These are phyloP conservation scores for Notarius quadriscutis DNA, from an alignment of 2,113 vertebrate species.

Conservation along the genomic window DNA sequence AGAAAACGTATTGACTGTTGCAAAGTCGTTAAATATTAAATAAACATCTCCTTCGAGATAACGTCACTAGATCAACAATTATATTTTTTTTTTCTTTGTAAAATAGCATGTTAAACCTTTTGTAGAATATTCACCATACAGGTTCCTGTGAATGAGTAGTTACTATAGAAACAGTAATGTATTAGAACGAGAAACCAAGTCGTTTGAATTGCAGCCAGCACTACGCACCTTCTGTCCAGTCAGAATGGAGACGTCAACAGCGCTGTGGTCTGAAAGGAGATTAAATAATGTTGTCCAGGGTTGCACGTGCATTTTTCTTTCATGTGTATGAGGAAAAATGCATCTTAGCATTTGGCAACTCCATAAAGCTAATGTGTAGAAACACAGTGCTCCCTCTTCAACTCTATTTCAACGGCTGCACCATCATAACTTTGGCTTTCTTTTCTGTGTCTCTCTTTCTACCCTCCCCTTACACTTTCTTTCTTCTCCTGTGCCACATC, in stretches of 20 bases:
- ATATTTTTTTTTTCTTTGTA: background rate
- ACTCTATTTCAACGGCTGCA: slow-evolving; percentile 35
- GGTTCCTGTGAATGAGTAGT: background rate
- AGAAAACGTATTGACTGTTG: background rate
- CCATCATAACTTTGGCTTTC: slow-evolving; percentile 41
- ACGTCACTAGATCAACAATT: background rate
- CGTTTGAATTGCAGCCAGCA: background rate
- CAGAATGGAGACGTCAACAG: background rate
- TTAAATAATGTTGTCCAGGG: background rate
- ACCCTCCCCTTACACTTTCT: slow-evolving; percentile 31
- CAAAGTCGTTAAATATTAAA: background rate
- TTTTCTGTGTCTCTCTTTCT: slow-evolving; percentile 42
- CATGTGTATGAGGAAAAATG: too few species aligned
- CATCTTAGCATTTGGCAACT: background rate
- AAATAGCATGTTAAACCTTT: background rate
- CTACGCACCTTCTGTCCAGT: background rate
- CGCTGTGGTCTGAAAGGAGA: background rate
- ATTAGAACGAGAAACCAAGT: background rate
- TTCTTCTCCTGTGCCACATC: slow-evolving; percentile 42
- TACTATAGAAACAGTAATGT: background rate
- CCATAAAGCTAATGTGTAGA: background rate
- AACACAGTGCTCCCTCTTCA: slow-evolving; percentile 29
- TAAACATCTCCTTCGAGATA: background rate
- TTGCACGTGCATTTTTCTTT: background rate
- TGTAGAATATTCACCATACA: background rate